Evolutionary conservation across 1,140 invertebrate species (phyloP).

Genomic region (Pseudomyrmex concolor): DNA sequence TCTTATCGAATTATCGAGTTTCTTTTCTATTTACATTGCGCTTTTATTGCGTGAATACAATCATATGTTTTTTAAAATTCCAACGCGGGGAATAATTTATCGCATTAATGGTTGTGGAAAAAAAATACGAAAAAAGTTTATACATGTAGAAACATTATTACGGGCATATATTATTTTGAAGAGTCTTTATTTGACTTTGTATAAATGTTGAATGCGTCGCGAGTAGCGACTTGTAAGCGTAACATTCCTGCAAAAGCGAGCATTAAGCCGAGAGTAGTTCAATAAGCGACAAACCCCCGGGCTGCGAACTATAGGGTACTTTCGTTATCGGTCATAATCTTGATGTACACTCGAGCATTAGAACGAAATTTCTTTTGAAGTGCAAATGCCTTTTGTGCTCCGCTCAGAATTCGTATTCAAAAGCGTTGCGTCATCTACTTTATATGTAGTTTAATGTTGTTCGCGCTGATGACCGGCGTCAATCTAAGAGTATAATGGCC

Average conservation of each 20-base stretch:
- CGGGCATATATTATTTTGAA: neutral
- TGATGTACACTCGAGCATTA: slow-evolving; percentile 9
- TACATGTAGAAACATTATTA: neutral
- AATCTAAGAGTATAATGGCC: slow-evolving; percentile 44
- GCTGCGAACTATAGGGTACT: slow-evolving; percentile 3
- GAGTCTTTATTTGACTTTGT: too few relatives aligned
- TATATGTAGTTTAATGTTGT: slow-evolving; percentile 34
- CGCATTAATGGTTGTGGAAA: too few relatives aligned
- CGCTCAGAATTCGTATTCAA: slow-evolving; percentile 25
- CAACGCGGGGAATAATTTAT: neutral
- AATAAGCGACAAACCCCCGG: slow-evolving; percentile 29
- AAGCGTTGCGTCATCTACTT: slow-evolving; percentile 28
- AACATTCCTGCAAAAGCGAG: slow-evolving; percentile 21
- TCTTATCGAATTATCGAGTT: slow-evolving; percentile 4
- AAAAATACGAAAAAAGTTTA: neutral
- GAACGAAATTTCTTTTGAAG: slow-evolving; percentile 39
- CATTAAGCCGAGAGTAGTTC: slow-evolving; percentile 41
- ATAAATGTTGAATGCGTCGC: slow-evolving; percentile 28
- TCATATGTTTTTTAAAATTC: neutral
- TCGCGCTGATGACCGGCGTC: slow-evolving; percentile 44
- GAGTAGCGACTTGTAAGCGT: slow-evolving; percentile 36
- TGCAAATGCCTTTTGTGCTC: slow-evolving; percentile 9
- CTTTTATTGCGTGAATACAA: neutral
- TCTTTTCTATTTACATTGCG: neutral
- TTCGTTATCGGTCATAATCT: slow-evolving; percentile 18